These are phyloP conservation scores for Diceros bicornis DNA, from an alignment of 2,797 vertebrate genomes.

Conservation along the genomic window DNA sequence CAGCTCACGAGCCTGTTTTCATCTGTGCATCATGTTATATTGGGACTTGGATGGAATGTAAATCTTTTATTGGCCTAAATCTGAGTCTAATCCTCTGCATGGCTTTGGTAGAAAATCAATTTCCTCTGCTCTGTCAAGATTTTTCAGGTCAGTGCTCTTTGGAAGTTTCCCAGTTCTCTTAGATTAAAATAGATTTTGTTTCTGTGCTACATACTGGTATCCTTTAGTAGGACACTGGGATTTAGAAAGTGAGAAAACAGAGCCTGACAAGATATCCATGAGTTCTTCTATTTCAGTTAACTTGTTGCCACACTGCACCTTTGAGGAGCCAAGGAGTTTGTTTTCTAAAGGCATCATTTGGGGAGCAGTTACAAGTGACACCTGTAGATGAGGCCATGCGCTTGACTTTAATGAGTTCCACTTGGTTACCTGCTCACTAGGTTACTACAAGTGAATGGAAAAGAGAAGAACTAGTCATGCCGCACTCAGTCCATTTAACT, in stretches of 20 bases:
- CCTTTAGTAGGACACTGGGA: conserved; percentile 71
- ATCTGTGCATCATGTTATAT: conserved; percentile 68
- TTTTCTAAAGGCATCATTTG: conserved; percentile 74
- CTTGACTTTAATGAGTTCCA: conserved; percentile 44
- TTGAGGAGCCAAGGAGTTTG: conserved; percentile 70
- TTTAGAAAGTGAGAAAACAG: conserved; percentile 74
- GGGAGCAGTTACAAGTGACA: conserved; percentile 65
- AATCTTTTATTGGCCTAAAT: conserved; percentile 87
- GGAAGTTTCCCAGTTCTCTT: conserved; percentile 83
- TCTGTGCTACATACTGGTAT: conserved; percentile 74
- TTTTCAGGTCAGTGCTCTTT: conserved; percentile 86
- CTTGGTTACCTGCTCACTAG: conserved; percentile 36
- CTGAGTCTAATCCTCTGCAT: conserved; percentile 82
- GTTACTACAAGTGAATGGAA: conserved; percentile 34
- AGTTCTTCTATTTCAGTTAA: conserved; percentile 73
- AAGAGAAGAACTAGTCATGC: background rate
- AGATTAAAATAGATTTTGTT: conserved; percentile 79
- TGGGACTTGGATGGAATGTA: conserved; percentile 81
- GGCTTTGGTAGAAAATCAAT: conserved; percentile 88
- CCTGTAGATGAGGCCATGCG: conserved; percentile 12
- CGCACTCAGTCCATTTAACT: background rate
- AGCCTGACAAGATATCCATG: background rate
- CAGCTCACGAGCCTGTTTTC: background rate
- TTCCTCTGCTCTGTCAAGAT: conserved; percentile 86
- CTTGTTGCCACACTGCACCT: conserved; percentile 59